Conservation (phyloP, 2,888 invertebrate genomes). For the Agrotis exclamationis region DNA sequence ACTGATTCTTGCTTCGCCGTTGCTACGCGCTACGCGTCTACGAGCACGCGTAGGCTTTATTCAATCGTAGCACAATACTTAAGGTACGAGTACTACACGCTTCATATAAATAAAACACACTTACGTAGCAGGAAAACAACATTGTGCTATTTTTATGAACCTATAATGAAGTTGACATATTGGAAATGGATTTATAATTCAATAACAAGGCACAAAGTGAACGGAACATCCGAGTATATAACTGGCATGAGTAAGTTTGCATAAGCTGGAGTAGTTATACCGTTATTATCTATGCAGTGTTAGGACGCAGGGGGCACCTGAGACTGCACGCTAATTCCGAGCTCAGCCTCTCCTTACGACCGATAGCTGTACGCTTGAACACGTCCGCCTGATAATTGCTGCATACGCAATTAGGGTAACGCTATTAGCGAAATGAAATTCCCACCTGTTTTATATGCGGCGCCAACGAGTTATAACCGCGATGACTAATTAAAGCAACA, state of each 20-base stretch:
- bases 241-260: constrained; percentile 44
- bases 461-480: constrained; percentile 56
- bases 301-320: constrained; percentile 71
- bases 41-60: constrained; percentile 61
- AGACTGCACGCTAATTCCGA: constrained; percentile 75
- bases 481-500: constrained; percentile 83
- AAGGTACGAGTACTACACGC: not conserved
- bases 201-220: constrained; percentile 44
- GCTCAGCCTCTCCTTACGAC: constrained; percentile 74
- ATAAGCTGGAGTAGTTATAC: constrained; percentile 57
- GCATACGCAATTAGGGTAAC: constrained; percentile 82
- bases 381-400: constrained; percentile 81
- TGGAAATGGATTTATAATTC: constrained; percentile 49
- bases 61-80: constrained; percentile 18
- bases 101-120: constrained; percentile 20
- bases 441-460: constrained; percentile 62
- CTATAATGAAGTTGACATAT: constrained; percentile 30
- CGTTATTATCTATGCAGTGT: constrained; percentile 63
- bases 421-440: constrained; percentile 75
- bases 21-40: constrained; percentile 59
- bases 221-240: constrained; percentile 30
- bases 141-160: constrained; percentile 19
- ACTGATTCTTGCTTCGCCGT: constrained; percentile 51
- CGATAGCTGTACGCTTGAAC: constrained; percentile 77
- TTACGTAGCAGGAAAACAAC: constrained; percentile 19